Percentiles rank a stretch among this genome's conserved stretches.
Evolutionary conservation across 2,888 invertebrate species (phyloP).

Genomic region (Conchocele bisecta): DNA sequence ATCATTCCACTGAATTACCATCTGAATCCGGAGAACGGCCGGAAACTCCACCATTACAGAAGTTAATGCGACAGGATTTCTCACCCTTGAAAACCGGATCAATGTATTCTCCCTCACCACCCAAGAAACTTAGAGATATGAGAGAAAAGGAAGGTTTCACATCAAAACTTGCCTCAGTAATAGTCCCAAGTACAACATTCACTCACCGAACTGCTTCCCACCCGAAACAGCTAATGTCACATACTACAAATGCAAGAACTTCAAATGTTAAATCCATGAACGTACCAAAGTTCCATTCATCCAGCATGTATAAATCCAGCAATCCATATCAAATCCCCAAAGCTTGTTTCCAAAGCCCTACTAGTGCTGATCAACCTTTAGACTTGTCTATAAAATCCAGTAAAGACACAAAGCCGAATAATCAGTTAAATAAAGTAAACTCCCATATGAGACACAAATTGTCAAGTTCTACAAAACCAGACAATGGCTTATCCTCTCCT

Average conservation of each 20-base stretch:
- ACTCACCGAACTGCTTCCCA: slow-evolving; percentile 54
- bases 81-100: slow-evolving; percentile 56
- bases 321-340: slow-evolving; percentile 42
- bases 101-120: slow-evolving; percentile 55
- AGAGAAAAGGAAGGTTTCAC: slow-evolving; percentile 53
- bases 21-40: slow-evolving; percentile 49
- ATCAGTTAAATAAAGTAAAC: neutral
- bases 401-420: slow-evolving; percentile 37
- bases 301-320: slow-evolving; percentile 36
- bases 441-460: slow-evolving; percentile 16
- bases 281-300: slow-evolving; percentile 32
- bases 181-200: slow-evolving; percentile 51
- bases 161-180: slow-evolving; percentile 58
- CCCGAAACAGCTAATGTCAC: slow-evolving; percentile 62
- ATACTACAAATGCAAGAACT: slow-evolving; percentile 45
- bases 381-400: slow-evolving; percentile 72
- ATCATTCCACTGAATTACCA: too few species aligned
- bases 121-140: slow-evolving; percentile 56
- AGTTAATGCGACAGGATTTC: slow-evolving; percentile 65
- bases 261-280: slow-evolving; percentile 37
- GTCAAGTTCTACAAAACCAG: slow-evolving; percentile 41
- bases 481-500: slow-evolving; percentile 56
- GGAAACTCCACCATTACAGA: slow-evolving; percentile 66
- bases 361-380: slow-evolving; percentile 69
- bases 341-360: slow-evolving; percentile 17